phyloP scores from a whole-genome alignment of 2,888 invertebrate species.

The Lasioglossum figueresi region DNA sequence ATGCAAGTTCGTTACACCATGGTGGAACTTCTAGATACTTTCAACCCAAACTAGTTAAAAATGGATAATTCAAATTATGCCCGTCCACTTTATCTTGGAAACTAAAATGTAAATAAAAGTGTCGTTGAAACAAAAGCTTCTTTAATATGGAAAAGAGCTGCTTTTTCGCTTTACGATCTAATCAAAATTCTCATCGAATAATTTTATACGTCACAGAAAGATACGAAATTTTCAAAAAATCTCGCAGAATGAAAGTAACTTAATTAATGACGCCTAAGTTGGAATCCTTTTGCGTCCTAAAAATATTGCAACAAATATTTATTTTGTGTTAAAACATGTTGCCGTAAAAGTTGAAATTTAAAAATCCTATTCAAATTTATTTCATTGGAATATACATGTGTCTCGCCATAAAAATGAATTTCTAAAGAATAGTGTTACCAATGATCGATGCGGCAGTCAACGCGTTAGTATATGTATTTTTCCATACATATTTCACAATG shows the following conservation, averaged over 20 bases:
- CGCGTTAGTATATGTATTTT: no score
- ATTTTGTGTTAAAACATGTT: no score
- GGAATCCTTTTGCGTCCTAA: not conserved
- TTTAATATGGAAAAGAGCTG: not conserved
- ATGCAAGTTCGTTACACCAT: slow-evolving; percentile 6
- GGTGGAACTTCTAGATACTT: not conserved
- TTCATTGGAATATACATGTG: not conserved
- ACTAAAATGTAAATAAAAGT: not conserved
- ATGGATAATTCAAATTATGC: not conserved
- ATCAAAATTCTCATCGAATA: not conserved
- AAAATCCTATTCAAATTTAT: not conserved
- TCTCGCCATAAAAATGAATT: no score
- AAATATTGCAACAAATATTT: no score
- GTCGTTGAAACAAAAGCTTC: not conserved
- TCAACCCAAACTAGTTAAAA: not conserved
- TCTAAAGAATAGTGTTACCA: no score
- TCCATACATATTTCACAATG: not conserved
- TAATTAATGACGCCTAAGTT: no score
- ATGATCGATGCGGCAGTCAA: no score
- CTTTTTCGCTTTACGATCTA: not conserved
- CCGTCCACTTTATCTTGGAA: not conserved
- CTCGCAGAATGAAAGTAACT: no score
- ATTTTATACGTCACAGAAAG: not conserved
- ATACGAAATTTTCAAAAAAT: not conserved
- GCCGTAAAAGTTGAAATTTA: no score